These are phyloP conservation scores for Prionace glauca DNA, from an alignment of 2,797 vertebrate species.

Conservation along the genomic window DNA sequence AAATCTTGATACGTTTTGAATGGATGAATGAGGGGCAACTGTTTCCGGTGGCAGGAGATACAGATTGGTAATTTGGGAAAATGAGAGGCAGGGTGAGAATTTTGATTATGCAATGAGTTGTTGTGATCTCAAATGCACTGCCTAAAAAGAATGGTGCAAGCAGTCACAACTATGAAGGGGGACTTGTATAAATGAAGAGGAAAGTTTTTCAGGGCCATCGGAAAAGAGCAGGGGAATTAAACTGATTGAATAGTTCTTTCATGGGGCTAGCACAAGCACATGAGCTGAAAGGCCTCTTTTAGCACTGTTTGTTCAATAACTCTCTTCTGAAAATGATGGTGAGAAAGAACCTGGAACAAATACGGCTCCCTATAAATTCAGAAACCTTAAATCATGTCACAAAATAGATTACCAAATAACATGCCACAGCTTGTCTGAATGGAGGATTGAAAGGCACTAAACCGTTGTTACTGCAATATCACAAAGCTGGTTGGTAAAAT, in stretches of 20 bases:
- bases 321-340: neutral
- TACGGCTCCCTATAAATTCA: neutral
- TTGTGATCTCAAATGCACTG: neutral
- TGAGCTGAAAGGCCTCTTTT: neutral
- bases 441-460: neutral
- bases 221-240: neutral
- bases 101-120: neutral
- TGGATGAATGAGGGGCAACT: neutral
- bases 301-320: neutral
- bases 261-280: neutral
- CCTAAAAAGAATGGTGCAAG: neutral
- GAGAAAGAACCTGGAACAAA: neutral
- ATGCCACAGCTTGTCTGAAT: neutral
- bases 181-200: neutral
- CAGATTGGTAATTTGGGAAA: neutral
- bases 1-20: neutral
- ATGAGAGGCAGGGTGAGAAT: neutral
- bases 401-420: neutral
- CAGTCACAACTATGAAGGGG: neutral
- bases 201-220: neutral
- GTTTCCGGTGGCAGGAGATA: neutral
- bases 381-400: neutral
- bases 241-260: neutral
- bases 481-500: neutral
- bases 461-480: neutral